Evolutionary conservation across 2,888 invertebrate species (phyloP).

Genomic region (Polymixis lichenea): DNA sequence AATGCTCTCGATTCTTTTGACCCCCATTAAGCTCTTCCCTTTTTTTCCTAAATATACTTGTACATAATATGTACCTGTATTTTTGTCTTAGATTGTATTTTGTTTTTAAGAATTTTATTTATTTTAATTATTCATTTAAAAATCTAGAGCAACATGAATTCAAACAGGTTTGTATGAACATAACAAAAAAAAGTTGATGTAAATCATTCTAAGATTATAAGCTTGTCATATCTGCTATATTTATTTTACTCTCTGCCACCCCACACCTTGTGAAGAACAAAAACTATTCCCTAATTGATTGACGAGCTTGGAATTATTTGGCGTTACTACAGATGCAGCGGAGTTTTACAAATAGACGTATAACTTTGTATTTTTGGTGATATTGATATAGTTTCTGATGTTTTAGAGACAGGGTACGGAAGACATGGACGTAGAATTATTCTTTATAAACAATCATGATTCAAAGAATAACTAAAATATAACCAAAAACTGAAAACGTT

Average conservation of each 20-base stretch:
- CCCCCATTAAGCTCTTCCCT: too few species aligned
- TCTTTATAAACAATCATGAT: background rate
- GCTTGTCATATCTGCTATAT: conserved; percentile 44
- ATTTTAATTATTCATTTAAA: too few species aligned
- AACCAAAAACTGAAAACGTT: background rate
- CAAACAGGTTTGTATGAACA: too few species aligned
- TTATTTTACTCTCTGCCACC: conserved; percentile 54
- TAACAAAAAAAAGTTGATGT: too few species aligned
- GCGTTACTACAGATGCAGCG: conserved; percentile 68
- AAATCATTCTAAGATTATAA: too few species aligned
- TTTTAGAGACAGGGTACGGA: background rate
- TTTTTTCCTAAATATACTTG: too few species aligned
- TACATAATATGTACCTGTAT: too few species aligned
- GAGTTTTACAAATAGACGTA: conserved; percentile 55
- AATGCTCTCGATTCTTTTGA: too few species aligned
- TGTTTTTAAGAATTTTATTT: too few species aligned
- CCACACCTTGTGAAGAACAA: conserved; percentile 72
- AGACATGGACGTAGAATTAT: background rate
- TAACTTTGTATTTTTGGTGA: conserved; percentile 13
- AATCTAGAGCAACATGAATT: too few species aligned
- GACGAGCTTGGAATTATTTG: conserved; percentile 85
- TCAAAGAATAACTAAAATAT: background rate
- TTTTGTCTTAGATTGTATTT: too few species aligned
- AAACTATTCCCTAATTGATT: conserved; percentile 87
- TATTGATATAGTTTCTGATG: conserved; percentile 19